Evolutionary conservation across 2,888 invertebrate genomes (phyloP), one percentile per base, ranked within the genome.

Genomic region (Lochmaea capreae): DNA sequence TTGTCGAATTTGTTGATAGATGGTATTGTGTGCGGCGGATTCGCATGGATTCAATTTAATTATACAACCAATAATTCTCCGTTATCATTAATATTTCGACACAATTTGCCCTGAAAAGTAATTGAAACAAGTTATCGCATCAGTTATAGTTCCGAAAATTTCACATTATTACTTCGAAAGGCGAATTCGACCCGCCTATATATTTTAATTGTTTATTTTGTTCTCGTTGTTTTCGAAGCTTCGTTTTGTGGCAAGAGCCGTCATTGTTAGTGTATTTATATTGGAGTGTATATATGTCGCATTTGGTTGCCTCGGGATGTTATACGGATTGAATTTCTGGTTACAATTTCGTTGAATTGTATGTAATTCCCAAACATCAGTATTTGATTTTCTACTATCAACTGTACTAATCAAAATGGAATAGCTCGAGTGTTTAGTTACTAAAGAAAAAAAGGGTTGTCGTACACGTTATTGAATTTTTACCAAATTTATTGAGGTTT

Each of bases 231-330:
- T 46, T 46, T 46, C 46, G 14, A 46, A 12, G 12, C 10, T 46
- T 46, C 12, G 46, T 46, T 46, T 46, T 46, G 46, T 14, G 46
- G 46, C 46, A 11, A 46, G 0, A 46, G 11, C 46, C 46, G 14
- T 46, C 14, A 14, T 46, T 46, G 46, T 46, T 46, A 46, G 52
- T 52, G 8, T 46, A 46, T 46, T 46, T 46, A 46, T 46, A 12
- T 46, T 1, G 12, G 12, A 46, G 43, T 12, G 43, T 52, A 52
- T 52, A 52, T 52, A 52, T n/a, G 14, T 52, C 52, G 52, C 14
- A n/a, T 52, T 52, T n/a, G n/a, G 52, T n/a, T 16, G 52, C 52
- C 52, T 16, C 52, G 52, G 52, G 52, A n/a, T 52, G n/a, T 16
- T n/a, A n/a, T n/a, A 52, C n/a, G 14, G 14, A 52, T 52, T 16